Evolutionary conservation across 2,113 vertebrate genomes (phyloP), one percentile per base, ranked within the genome.

Genomic region (Setophaga kirtlandii): DNA sequence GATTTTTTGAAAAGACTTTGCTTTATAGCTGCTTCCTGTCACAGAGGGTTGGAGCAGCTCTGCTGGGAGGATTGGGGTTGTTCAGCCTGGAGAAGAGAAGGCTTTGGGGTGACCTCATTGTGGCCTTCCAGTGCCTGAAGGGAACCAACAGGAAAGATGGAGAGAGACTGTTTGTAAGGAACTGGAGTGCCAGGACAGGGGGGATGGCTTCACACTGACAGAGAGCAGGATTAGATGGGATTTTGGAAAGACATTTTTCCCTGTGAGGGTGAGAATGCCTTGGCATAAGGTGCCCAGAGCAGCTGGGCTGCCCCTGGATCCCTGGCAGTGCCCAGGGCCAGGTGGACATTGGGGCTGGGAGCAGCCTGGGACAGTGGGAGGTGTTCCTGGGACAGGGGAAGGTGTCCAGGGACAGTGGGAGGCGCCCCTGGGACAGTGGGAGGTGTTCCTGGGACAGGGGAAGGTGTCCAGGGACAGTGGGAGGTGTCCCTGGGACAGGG

Each of bases 261-360:
- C 33, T 52, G 19, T 4, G 2, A 65, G 33, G 5, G 52, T 46
- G 22, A 1, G 0, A 0, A 89, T 18, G 22, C 19, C 21, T 27
- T 59, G 44, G 52, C 68, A 16, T 52, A 37, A 22, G 27, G 1
- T 44, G 22, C 31, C 27, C 68, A 59, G 52, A 67, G 77, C 5
- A 67, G 37, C 52, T 50, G 58, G 2, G 33, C 59, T 73, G 52
- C 33, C 46, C 37, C 68, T 44, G 76, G 12, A 65, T 39, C 37
- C 44, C 77, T 67, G 44, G 44, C 2, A 59, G 18, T 52, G 44
- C 2, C 17, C 35, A 37, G 20, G 59, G 44, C 31, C 68, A 20
- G 42, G 9, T 0, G 60, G 52, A 37, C 2, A 22, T 13, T 58
- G 55, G 22, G 52, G 52, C 18, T 50, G 37, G 46, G 46, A 52